Evolutionary conservation across 2,113 vertebrate genomes (phyloP).

Genomic region (Chaetodon trifascialis): DNA sequence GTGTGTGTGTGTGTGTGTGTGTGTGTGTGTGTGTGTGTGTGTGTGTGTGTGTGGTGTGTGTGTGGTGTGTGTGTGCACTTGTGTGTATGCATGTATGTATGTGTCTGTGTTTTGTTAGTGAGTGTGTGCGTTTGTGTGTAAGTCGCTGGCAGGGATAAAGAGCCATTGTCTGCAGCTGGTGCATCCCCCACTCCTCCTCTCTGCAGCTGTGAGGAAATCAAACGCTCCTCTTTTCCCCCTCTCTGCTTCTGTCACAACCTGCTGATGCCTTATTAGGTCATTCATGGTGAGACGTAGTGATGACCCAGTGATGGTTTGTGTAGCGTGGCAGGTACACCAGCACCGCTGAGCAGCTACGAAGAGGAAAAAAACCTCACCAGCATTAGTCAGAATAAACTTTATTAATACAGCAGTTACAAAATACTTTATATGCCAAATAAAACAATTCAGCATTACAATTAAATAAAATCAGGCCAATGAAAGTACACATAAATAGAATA

Average conservation of each 20-base stretch:
- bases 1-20: slow-evolving; percentile 27
- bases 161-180: slow-evolving; percentile 89
- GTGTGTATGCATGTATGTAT: slow-evolving; percentile 32
- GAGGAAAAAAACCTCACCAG: background rate
- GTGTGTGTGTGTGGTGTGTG: slow-evolving; percentile 19
- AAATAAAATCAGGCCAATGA: background rate
- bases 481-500: background rate
- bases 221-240: slow-evolving; percentile 82
- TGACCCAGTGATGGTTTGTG: slow-evolving; percentile 45
- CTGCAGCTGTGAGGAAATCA: slow-evolving; percentile 90
- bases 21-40: slow-evolving; percentile 27
- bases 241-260: slow-evolving; percentile 75
- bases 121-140: slow-evolving; percentile 78
- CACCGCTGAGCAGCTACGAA: slow-evolving; percentile 13
- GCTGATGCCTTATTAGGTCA: slow-evolving; percentile 80
- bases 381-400: background rate
- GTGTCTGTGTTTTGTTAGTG: slow-evolving; percentile 52
- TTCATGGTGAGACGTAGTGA: slow-evolving; percentile 63
- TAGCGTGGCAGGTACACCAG: slow-evolving; percentile 49
- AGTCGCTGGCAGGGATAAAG: slow-evolving; percentile 86
- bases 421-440: background rate
- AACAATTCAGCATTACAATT: background rate
- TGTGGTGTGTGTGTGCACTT: background rate
- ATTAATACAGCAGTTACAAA: background rate
- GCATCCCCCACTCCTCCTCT: slow-evolving; percentile 83